phyloP scores from a whole-genome alignment of 1,140 invertebrate species.

The Aphelenchoides fujianensis region DNA sequence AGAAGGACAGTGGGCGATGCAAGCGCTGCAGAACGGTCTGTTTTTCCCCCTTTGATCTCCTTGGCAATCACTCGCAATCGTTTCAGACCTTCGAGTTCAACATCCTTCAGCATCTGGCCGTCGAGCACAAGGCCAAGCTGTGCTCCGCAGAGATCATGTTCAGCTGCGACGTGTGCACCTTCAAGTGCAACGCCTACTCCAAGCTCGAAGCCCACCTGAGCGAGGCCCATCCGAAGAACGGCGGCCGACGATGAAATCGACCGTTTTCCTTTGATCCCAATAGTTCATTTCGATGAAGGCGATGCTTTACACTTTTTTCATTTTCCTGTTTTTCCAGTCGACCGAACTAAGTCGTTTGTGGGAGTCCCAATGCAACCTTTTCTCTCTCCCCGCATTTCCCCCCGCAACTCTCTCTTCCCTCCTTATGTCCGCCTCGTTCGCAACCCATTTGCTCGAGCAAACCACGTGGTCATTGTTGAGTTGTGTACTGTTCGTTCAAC shows the following conservation, averaged over 20 bases:
- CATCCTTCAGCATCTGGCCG: conserved; percentile 58
- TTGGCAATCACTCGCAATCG: conserved; percentile 11
- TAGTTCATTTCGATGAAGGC: too few relatives aligned
- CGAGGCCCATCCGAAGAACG: conserved; percentile 47
- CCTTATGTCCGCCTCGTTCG: too few relatives aligned
- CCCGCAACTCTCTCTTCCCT: too few relatives aligned
- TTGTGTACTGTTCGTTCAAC: too few relatives aligned
- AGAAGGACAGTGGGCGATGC: conserved; percentile 86
- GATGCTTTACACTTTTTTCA: too few relatives aligned
- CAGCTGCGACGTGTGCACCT: conserved; percentile 54
- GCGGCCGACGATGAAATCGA: conserved; percentile 3
- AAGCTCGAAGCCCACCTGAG: conserved; percentile 48
- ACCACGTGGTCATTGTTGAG: too few relatives aligned
- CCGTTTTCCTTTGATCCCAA: too few relatives aligned
- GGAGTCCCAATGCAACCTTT: too few relatives aligned
- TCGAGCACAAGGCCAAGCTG: conserved; percentile 48
- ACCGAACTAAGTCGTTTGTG: too few relatives aligned
- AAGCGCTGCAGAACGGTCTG: conserved; percentile 79
- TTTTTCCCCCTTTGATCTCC: conserved; percentile 24
- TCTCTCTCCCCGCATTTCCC: too few relatives aligned
- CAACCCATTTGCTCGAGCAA: too few relatives aligned
- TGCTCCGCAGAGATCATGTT: conserved; percentile 44
- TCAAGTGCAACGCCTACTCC: conserved; percentile 53
- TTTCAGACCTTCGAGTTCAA: conserved; percentile 58
- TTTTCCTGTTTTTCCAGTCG: too few relatives aligned